Conservation (phyloP, 1,140 invertebrate genomes). For the Parapsyche elsis region DNA sequence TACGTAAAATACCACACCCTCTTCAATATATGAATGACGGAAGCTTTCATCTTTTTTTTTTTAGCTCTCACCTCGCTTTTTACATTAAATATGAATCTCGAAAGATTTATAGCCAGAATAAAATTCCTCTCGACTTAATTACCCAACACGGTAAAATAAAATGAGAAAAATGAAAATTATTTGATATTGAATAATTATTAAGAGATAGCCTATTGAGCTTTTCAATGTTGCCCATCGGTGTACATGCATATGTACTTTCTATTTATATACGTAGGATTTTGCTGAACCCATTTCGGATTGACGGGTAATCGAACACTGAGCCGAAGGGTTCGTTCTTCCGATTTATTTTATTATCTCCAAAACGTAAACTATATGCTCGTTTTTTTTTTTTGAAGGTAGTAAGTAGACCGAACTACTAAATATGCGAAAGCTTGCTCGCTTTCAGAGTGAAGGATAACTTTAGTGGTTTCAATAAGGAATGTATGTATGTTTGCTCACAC, state of each 20-base stretch:
- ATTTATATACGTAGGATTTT: slow-evolving; percentile 18
- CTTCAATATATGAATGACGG: too few species aligned
- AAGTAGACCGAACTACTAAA: background rate
- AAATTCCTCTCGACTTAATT: too few species aligned
- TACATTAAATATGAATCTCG: too few species aligned
- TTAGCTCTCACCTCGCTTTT: too few species aligned
- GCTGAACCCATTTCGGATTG: slow-evolving; percentile 13
- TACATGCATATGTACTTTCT: background rate
- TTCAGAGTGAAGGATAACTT: background rate
- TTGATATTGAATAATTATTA: background rate
- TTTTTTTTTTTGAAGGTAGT: background rate
- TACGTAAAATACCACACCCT: too few species aligned
- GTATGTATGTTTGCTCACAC: too few species aligned
- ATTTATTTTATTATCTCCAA: slow-evolving; percentile 24
- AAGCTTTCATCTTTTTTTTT: too few species aligned
- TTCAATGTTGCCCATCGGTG: background rate
- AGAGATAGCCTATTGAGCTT: background rate
- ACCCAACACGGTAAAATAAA: too few species aligned
- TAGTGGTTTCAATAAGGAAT: background rate
- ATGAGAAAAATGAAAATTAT: too few species aligned
- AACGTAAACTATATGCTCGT: slow-evolving; percentile 2
- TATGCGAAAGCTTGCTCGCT: background rate
- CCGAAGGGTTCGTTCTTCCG: background rate
- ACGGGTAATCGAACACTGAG: slow-evolving; percentile 21
- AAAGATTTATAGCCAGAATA: too few species aligned